Conservation (phyloP, 2,888 invertebrate species). For the Drosophila sordidula region DNA sequence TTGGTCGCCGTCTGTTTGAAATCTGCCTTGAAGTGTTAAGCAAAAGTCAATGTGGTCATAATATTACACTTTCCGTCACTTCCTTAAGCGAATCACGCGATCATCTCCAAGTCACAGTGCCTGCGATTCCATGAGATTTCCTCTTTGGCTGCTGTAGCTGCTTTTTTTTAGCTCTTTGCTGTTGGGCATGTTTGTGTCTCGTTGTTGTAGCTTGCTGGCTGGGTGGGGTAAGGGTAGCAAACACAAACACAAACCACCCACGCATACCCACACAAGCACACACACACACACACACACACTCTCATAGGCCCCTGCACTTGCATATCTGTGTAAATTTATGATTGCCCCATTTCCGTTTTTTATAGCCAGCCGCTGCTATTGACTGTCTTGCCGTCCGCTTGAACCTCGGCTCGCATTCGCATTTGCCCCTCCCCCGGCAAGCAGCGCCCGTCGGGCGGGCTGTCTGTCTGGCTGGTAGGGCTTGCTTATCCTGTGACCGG, state of each 20-base stretch:
- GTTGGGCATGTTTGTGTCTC: slow-evolving; percentile 53
- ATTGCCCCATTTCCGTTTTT: slow-evolving; percentile 84
- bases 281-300: slow-evolving; percentile 17
- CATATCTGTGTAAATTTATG: slow-evolving; percentile 85
- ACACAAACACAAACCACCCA: slow-evolving; percentile 44
- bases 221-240: slow-evolving; percentile 7
- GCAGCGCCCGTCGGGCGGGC: slow-evolving; percentile 2
- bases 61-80: too few species aligned
- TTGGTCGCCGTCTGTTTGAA: too few species aligned
- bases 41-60: too few species aligned
- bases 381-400: slow-evolving; percentile 59
- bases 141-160: slow-evolving; percentile 33
- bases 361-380: slow-evolving; percentile 70
- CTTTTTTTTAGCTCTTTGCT: slow-evolving; percentile 23
- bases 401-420: slow-evolving; percentile 11
- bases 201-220: slow-evolving; percentile 29
- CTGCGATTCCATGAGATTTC: slow-evolving; percentile 51
- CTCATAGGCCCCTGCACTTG: slow-evolving; percentile 58
- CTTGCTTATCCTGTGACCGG: slow-evolving; percentile 77
- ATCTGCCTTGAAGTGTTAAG: too few species aligned
- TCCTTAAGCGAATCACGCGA: slow-evolving; percentile 21
- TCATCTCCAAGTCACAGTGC: slow-evolving; percentile 33
- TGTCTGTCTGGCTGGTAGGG: slow-evolving; percentile 36
- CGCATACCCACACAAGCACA: neutral
- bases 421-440: neutral